phyloP scores from a whole-genome alignment of 2,113 vertebrate genomes.

The Syngnathoides biaculeatus region DNA sequence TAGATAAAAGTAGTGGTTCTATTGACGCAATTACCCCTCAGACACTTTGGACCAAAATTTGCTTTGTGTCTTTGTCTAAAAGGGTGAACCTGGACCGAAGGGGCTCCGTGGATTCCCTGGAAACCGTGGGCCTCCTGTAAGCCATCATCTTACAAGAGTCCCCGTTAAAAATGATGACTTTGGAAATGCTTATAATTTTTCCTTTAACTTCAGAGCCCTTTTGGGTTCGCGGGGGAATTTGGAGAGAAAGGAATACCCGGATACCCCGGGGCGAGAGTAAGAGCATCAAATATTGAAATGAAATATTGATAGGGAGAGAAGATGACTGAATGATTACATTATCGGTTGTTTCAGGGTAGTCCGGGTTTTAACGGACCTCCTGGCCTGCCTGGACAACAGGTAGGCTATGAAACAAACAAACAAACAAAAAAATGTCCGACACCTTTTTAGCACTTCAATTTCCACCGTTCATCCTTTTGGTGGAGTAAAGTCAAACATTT shows the following conservation, averaged over 20 bases:
- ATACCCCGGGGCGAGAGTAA: constrained; percentile 85
- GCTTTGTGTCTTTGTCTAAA: constrained; percentile 31
- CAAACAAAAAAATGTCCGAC: too few species aligned
- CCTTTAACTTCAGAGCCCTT: constrained; percentile 67
- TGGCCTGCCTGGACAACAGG: constrained; percentile 78
- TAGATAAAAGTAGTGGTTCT: too few species aligned
- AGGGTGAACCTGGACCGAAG: constrained; percentile 81
- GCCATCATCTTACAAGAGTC: constrained; percentile 24
- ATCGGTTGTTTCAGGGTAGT: constrained; percentile 71
- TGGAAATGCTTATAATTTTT: not conserved
- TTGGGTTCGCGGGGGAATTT: constrained; percentile 71
- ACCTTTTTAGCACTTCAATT: not conserved
- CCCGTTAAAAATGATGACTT: not conserved
- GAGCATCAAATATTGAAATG: constrained; percentile 25
- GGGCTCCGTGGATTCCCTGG: constrained; percentile 77
- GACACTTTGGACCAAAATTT: not conserved
- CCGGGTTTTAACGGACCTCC: constrained; percentile 77
- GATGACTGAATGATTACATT: not conserved
- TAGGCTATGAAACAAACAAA: constrained; percentile 31
- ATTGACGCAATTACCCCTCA: too few species aligned
- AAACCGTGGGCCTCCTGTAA: constrained; percentile 74
- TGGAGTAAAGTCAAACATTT: not conserved
- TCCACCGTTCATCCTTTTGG: not conserved
- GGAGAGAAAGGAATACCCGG: constrained; percentile 91
- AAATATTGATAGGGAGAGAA: not conserved